phyloP scores from a whole-genome alignment of 2,113 vertebrate genomes.

The Eptatretus burgeri region DNA sequence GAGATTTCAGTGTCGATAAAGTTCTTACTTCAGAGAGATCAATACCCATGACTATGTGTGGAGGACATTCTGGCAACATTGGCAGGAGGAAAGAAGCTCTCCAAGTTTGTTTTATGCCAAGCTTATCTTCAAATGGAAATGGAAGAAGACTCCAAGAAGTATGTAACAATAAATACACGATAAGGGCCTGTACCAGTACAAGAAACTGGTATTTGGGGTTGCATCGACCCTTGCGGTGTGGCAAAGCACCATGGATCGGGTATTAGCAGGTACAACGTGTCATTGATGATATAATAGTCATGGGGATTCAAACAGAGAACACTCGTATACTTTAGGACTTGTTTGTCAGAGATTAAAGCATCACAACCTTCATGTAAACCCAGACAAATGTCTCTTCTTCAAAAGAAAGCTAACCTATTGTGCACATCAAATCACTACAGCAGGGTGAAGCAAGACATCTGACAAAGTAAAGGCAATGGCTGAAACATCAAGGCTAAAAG shows the following conservation, averaged over 20 bases:
- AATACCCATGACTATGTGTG: neutral
- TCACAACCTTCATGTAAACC: too few species aligned
- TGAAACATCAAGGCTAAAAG: too few species aligned
- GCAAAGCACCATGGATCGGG: conserved; percentile 9
- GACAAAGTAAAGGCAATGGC: too few species aligned
- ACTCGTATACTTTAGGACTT: too few species aligned
- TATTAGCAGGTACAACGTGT: too few species aligned
- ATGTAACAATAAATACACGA: conserved; percentile 10
- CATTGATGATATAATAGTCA: too few species aligned
- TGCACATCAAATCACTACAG: too few species aligned
- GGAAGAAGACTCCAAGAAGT: conserved; percentile 9
- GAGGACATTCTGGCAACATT: neutral
- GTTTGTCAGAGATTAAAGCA: too few species aligned
- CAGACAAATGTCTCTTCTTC: too few species aligned
- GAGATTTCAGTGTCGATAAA: neutral
- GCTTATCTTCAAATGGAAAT: conserved; percentile 9
- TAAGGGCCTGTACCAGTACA: conserved; percentile 9
- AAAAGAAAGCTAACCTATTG: too few species aligned
- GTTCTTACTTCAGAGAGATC: neutral
- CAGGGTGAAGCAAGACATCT: too few species aligned
- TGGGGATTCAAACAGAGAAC: too few species aligned
- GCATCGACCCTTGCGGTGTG: conserved; percentile 9
- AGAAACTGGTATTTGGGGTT: conserved; percentile 9
- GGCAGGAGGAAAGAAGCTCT: neutral
- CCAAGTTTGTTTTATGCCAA: neutral